Evolutionary conservation across 2,797 vertebrate species (phyloP), one percentile per base, ranked within the genome.

Genomic region (Pangasius djambal): DNA sequence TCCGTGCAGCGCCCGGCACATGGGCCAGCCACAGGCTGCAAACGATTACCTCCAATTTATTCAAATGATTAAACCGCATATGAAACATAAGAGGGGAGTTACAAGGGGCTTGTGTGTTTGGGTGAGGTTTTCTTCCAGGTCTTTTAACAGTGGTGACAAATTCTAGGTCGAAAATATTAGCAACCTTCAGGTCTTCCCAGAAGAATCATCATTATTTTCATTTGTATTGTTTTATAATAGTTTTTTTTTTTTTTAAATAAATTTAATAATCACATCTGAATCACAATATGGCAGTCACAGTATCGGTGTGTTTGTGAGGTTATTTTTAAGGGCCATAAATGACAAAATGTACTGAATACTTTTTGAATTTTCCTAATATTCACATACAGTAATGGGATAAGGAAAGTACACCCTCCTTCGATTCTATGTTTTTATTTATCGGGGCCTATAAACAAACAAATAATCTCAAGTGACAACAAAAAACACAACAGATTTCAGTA

Each of bases 1-100:
- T 92, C 94, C 95, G 94, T 96, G 93, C 95, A 95, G 96, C 97
- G 96, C 63, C 85, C 78, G 34, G 82, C 31, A 67, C 70, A 78
- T 8, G 0, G 70, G 48, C 88, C 70, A 77, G 69, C 88, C 79
- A 89, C 86, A 40, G 48, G 86, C 86, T 85, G 88, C 77, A 82
- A 89, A 97, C 97, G 95, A 97, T 98, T 97, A 97, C 97, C 97
- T 97, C 95, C 95, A 95, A 97, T 97, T 97, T 96, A 97, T 96
- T 97, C 96, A 95, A 94, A 95, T 94, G 95, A 96, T 96, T 93
- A 95, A 94, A 95, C 95, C 94, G 94, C 92, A 87, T 93, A 95
- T 94, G 95, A 92, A 88, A 95, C 95, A 92, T 93, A 95, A 96
- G 95, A 93, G 48, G 85, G 59, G 82, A 81, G 83, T 78, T 81